These are phyloP conservation scores for Nephila pilipes DNA, from an alignment of 1,140 invertebrate species.

Conservation along the genomic window DNA sequence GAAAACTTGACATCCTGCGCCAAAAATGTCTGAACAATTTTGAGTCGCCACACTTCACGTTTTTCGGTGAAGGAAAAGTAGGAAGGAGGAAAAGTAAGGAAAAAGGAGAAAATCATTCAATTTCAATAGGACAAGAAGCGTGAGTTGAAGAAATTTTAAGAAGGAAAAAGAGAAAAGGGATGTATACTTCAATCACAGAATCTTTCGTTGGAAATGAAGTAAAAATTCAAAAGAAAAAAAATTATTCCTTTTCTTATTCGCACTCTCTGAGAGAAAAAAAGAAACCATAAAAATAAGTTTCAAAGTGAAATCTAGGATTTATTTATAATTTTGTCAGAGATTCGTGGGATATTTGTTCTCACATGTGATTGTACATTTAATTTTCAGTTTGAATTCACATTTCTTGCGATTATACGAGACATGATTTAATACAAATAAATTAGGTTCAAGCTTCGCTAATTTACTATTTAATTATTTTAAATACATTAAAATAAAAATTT, in stretches of 20 bases:
- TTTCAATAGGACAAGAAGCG: slow-evolving; percentile 1
- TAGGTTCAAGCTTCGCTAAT: no score
- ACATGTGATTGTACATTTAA: no score
- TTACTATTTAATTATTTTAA: no score
- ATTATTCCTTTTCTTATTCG: not conserved
- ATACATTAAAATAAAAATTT: no score
- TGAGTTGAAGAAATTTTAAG: not conserved
- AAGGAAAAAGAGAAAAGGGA: not conserved
- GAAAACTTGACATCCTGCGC: slow-evolving; percentile 26
- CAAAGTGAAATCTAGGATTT: not conserved
- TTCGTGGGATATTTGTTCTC: not conserved
- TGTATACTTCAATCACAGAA: slow-evolving; percentile 10
- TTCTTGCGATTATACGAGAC: no score
- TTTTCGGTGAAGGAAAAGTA: no score
- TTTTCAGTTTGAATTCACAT: no score
- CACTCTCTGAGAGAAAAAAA: not conserved
- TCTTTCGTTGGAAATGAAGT: not conserved
- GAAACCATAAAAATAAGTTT: not conserved
- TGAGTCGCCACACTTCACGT: slow-evolving; percentile 4
- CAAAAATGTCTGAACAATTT: not conserved
- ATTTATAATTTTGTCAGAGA: not conserved
- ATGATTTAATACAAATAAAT: no score
- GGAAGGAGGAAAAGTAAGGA: not conserved
- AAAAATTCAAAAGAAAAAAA: not conserved
- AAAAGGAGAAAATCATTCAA: not conserved